Evolutionary conservation across 2,888 invertebrate species (phyloP).

Genomic region (Caenorhabditis drosophilae): DNA sequence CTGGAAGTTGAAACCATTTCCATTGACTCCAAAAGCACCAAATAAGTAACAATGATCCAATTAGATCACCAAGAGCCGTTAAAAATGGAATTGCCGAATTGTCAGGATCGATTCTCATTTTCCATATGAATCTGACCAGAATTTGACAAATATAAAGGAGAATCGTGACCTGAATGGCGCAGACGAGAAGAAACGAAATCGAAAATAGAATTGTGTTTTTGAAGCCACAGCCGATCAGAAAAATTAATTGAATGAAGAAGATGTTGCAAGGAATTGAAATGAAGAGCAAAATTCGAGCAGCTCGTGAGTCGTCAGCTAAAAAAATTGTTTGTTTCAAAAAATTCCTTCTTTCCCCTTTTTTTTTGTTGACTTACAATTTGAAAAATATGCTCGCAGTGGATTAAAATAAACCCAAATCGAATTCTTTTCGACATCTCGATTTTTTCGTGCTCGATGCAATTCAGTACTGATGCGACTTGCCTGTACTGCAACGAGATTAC

Average conservation of each 20-base stretch:
- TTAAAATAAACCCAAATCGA: slow-evolving; percentile 24
- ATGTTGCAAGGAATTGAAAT: slow-evolving; percentile 57
- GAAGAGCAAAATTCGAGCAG: slow-evolving; percentile 50
- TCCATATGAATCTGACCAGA: slow-evolving; percentile 58
- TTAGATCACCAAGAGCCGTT: slow-evolving; percentile 60
- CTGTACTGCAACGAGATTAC: slow-evolving; percentile 62
- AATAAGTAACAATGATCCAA: slow-evolving; percentile 42
- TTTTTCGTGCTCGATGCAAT: slow-evolving; percentile 51
- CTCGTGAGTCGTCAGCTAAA: slow-evolving; percentile 57
- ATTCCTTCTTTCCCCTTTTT: background rate
- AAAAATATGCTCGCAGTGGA: slow-evolving; percentile 40
- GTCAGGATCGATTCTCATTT: slow-evolving; percentile 60
- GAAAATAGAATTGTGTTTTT: slow-evolving; percentile 43
- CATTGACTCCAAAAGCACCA: slow-evolving; percentile 35
- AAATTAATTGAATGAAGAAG: slow-evolving; percentile 55
- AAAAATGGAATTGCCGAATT: slow-evolving; percentile 64
- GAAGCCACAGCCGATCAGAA: slow-evolving; percentile 44
- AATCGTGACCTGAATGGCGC: slow-evolving; percentile 52
- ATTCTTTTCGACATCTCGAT: slow-evolving; percentile 30
- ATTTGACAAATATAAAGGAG: slow-evolving; percentile 63
- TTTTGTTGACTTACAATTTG: slow-evolving; percentile 28
- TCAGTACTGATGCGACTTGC: slow-evolving; percentile 58
- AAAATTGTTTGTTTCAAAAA: background rate
- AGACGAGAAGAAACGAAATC: slow-evolving; percentile 36
- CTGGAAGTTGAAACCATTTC: slow-evolving; percentile 26